These are phyloP conservation scores for Drosophila bocki DNA, from an alignment of 1,140 invertebrate genomes.

Conservation along the genomic window DNA sequence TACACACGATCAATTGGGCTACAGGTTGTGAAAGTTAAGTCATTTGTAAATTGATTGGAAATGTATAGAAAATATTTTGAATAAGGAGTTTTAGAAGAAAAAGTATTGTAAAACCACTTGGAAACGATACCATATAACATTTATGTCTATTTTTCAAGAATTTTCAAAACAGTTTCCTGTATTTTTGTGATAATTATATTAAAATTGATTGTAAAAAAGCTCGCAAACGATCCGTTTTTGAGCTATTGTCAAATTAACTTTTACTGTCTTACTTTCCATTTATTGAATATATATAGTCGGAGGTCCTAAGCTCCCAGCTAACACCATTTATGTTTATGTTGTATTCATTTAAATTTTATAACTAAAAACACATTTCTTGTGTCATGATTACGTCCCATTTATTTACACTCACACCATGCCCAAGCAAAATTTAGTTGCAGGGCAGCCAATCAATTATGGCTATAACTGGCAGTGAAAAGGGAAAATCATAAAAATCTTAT, in stretches of 20 bases:
- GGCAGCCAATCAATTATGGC: slow-evolving; percentile 49
- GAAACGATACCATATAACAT: no score
- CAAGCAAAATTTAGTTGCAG: slow-evolving; percentile 20
- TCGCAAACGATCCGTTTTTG: no score
- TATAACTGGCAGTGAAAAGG: slow-evolving; percentile 51
- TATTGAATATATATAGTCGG: background rate
- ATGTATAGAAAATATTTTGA: background rate
- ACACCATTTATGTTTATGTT: background rate
- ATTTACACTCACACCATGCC: slow-evolving; percentile 39
- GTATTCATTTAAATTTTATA: background rate
- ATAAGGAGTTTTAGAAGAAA: background rate
- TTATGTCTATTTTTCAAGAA: no score
- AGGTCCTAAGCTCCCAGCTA: background rate
- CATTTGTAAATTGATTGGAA: background rate
- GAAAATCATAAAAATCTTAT: slow-evolving; percentile 67
- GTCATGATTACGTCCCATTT: slow-evolving; percentile 33
- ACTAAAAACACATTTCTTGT: slow-evolving; percentile 16
- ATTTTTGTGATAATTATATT: no score
- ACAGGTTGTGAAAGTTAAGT: slow-evolving; percentile 21
- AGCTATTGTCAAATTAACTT: no score
- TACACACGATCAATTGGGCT: slow-evolving; percentile 1
- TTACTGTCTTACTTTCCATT: no score
- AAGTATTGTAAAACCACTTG: background rate
- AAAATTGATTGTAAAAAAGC: no score
- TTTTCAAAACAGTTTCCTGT: no score